A percentile compares a stretch with the other conserved stretches of the same genome.
phyloP scores from a whole-genome alignment of 2,888 invertebrate genomes.

The Ganaspis brasiliensis region DNA sequence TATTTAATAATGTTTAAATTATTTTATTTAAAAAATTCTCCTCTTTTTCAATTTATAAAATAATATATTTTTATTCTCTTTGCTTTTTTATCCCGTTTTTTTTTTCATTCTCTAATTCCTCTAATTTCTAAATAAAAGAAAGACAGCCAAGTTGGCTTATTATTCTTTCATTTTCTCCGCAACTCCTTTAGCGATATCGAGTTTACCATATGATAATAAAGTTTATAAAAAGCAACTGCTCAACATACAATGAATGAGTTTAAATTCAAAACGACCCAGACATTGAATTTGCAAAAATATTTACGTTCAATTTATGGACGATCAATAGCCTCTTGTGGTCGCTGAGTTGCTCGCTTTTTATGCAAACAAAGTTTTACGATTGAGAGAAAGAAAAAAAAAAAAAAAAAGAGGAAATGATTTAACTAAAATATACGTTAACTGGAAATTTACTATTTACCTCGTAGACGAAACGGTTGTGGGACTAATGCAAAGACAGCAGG shows the following conservation, averaged over 20 bases:
- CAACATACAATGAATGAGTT: conserved; percentile 36
- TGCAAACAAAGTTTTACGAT: not conserved
- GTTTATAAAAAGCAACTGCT: conserved; percentile 36
- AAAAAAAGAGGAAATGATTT: not conserved
- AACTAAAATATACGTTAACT: no score
- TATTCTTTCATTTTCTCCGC: not conserved
- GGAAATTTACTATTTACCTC: conserved; percentile 53
- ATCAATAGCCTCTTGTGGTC: conserved; percentile 8
- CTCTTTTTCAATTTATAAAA: no score
- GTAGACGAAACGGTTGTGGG: conserved; percentile 57
- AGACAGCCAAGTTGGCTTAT: not conserved
- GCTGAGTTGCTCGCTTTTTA: not conserved
- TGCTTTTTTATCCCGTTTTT: not conserved
- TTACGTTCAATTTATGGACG: conserved; percentile 20
- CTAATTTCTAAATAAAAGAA: not conserved
- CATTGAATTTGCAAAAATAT: conserved; percentile 20
- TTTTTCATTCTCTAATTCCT: no score
- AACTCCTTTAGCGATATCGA: not conserved
- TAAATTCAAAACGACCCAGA: conserved; percentile 15
- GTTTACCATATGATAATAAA: conserved; percentile 8
- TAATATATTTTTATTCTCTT: no score
- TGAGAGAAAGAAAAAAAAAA: not conserved
- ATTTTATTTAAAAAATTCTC: not conserved
- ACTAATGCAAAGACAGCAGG: conserved; percentile 72
- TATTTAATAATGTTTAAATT: not conserved